These are phyloP conservation scores for Patella pellucida DNA, from an alignment of 2,888 invertebrate genomes.

Conservation along the genomic window DNA sequence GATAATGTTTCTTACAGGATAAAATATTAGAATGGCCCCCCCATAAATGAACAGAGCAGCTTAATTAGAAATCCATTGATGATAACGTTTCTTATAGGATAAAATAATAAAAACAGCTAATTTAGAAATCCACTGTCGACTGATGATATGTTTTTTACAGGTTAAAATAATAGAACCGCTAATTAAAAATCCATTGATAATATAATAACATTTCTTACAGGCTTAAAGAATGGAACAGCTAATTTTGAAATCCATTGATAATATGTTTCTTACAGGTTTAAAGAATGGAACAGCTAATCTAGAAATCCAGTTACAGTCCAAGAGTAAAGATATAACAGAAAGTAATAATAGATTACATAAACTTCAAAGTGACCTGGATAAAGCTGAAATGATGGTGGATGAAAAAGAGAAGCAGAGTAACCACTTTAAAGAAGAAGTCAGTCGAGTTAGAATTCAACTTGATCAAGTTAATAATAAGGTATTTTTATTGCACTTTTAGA, in stretches of 20 bases:
- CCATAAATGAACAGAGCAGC: too few species aligned
- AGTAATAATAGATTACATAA: constrained; percentile 25
- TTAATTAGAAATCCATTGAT: too few species aligned
- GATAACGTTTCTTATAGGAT: too few species aligned
- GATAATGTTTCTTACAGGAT: too few species aligned
- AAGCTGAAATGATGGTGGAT: constrained; percentile 10
- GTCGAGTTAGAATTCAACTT: constrained; percentile 21
- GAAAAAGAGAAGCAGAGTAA: constrained; percentile 25
- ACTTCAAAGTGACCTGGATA: constrained; percentile 24
- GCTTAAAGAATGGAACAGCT: constrained; percentile 27
- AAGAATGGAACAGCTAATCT: constrained; percentile 30
- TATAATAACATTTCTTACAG: constrained; percentile 24
- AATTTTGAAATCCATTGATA: constrained; percentile 24
- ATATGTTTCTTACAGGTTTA: constrained; percentile 17
- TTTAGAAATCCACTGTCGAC: too few species aligned
- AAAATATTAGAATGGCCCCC: too few species aligned
- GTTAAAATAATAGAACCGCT: too few species aligned
- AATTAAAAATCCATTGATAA: too few species aligned
- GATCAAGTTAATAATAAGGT: constrained; percentile 29
- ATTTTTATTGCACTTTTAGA: constrained; percentile 7
- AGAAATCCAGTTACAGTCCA: constrained; percentile 27
- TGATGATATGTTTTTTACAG: too few species aligned
- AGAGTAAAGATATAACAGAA: constrained; percentile 25
- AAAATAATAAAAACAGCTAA: too few species aligned
- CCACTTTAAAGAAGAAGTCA: constrained; percentile 22